These are phyloP conservation scores for Fragum fragum DNA, from an alignment of 2,888 invertebrate genomes.

Conservation along the genomic window DNA sequence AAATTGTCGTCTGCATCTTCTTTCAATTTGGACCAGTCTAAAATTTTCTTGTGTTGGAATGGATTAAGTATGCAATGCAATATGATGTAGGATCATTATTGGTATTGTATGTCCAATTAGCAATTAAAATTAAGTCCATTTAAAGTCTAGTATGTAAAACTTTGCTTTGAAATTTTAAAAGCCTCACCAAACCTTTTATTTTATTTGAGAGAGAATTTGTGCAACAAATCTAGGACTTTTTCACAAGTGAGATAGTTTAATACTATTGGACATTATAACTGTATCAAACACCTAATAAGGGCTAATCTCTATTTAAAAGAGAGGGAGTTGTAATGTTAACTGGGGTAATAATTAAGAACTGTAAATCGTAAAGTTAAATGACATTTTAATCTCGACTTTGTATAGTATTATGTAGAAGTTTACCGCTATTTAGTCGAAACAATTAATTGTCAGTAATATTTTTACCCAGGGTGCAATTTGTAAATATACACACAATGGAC, in stretches of 20 bases:
- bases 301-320: neutral
- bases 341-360: conserved; percentile 32
- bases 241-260: too few species aligned
- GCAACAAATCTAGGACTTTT: too few species aligned
- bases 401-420: conserved; percentile 28
- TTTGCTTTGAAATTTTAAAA: too few species aligned
- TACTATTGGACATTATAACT: neutral
- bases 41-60: too few species aligned
- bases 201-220: too few species aligned
- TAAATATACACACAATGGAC: conserved; percentile 34
- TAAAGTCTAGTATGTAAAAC: neutral
- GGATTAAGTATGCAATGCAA: too few species aligned
- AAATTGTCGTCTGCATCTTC: too few species aligned
- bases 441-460: conserved; percentile 48
- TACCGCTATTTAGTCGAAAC: conserved; percentile 49
- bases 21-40: too few species aligned
- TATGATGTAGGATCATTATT: too few species aligned
- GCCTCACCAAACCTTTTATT: too few species aligned
- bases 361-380: conserved; percentile 30
- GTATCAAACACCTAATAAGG: conserved; percentile 2
- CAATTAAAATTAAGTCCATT: neutral
- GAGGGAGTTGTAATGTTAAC: conserved; percentile 3
- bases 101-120: neutral
- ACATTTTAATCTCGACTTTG: conserved; percentile 37
- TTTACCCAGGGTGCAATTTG: conserved; percentile 37